Evolutionary conservation across 2,113 vertebrate species (phyloP).

Genomic region (Periophthalmus modestus): DNA sequence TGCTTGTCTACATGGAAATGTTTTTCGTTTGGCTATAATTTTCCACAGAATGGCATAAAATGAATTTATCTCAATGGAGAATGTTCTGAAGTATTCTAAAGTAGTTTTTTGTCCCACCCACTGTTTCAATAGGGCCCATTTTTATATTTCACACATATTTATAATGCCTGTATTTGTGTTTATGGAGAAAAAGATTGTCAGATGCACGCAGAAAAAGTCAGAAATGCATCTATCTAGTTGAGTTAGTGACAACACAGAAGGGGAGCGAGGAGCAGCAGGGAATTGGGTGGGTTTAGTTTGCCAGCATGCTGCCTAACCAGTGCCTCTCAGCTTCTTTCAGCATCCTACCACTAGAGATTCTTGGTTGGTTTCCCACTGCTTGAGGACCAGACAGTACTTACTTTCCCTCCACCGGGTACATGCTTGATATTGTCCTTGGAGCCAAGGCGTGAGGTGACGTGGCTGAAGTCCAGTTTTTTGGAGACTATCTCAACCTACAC

Average conservation of each 20-base stretch:
- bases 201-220: slow-evolving; percentile 9
- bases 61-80: too few species aligned
- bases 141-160: too few species aligned
- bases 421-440: slow-evolving; percentile 99
- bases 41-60: too few species aligned
- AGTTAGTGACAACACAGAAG: slow-evolving; percentile 61
- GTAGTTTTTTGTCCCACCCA: too few species aligned
- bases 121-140: too few species aligned
- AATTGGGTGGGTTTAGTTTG: slow-evolving; percentile 26
- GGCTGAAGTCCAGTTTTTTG: slow-evolving; percentile 99
- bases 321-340: neutral
- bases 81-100: too few species aligned
- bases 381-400: slow-evolving; percentile 83
- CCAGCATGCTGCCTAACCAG: slow-evolving; percentile 41
- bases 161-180: too few species aligned
- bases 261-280: slow-evolving; percentile 26
- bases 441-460: slow-evolving; percentile 97
- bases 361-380: slow-evolving; percentile 6
- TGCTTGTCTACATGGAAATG: too few species aligned
- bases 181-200: neutral
- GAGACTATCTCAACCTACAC: slow-evolving; percentile 96
- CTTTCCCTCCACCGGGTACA: slow-evolving; percentile 99
- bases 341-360: too few species aligned
- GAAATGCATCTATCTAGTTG: slow-evolving; percentile 21
- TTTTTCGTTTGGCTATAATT: too few species aligned